Conservation (phyloP, 2,888 invertebrate genomes). For the Campopleginae sp. region DNA sequence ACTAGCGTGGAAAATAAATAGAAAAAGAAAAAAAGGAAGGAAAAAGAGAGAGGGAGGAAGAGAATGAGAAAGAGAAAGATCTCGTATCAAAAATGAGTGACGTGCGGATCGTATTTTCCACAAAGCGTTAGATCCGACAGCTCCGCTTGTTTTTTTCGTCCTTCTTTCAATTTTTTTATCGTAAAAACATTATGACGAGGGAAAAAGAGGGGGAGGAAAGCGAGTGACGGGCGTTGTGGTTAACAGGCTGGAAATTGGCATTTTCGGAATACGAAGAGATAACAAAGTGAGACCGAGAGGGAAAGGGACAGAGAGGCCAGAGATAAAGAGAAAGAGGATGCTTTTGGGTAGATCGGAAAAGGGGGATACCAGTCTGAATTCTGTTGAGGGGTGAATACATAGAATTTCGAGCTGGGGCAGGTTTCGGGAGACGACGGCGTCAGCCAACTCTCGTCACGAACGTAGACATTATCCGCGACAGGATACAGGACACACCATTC, state of each 20-base stretch:
- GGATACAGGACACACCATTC: slow-evolving; percentile 48
- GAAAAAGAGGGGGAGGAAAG: slow-evolving; percentile 46
- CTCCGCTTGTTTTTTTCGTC: slow-evolving; percentile 27
- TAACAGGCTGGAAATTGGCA: slow-evolving; percentile 68
- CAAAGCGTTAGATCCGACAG: slow-evolving; percentile 57
- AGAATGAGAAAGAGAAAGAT: background rate
- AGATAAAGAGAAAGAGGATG: slow-evolving; percentile 25
- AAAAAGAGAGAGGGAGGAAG: background rate
- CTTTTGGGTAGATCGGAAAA: slow-evolving; percentile 59
- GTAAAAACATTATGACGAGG: slow-evolving; percentile 58
- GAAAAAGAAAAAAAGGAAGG: background rate
- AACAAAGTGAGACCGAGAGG: slow-evolving; percentile 37
- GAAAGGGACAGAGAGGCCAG: background rate
- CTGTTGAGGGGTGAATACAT: slow-evolving; percentile 55
- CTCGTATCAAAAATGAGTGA: slow-evolving; percentile 46
- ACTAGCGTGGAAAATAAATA: background rate
- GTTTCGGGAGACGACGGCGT: slow-evolving; percentile 53
- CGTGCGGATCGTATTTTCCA: slow-evolving; percentile 54
- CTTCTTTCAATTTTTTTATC: slow-evolving; percentile 60
- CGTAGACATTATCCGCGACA: slow-evolving; percentile 68
- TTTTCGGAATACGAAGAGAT: slow-evolving; percentile 65
- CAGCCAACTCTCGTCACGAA: slow-evolving; percentile 66
- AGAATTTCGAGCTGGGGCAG: slow-evolving; percentile 45
- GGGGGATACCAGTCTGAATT: slow-evolving; percentile 56
- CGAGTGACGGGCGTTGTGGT: slow-evolving; percentile 66